phyloP scores from a whole-genome alignment of 2,888 invertebrate genomes.

The Achlya flavicornis region DNA sequence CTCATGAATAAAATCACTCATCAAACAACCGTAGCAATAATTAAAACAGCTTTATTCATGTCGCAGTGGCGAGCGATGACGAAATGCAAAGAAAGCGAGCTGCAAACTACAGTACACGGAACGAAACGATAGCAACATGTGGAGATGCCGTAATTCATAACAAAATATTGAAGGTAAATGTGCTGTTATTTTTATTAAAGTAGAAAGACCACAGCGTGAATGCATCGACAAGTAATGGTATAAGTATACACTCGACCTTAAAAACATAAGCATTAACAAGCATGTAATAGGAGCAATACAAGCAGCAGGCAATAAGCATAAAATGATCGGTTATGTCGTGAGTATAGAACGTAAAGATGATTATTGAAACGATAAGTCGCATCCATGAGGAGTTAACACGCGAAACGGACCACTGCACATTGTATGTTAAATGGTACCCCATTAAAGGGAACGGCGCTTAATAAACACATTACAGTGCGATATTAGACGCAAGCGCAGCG shows the following conservation, averaged over 20 bases:
- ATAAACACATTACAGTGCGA: slow-evolving; percentile 80
- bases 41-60: slow-evolving; percentile 66
- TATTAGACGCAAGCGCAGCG: slow-evolving; percentile 76
- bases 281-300: slow-evolving; percentile 24
- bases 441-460: slow-evolving; percentile 78
- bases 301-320: slow-evolving; percentile 22
- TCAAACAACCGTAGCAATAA: slow-evolving; percentile 61
- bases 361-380: slow-evolving; percentile 54
- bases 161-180: slow-evolving; percentile 6
- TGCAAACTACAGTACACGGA: slow-evolving; percentile 52
- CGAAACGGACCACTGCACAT: slow-evolving; percentile 72
- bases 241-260: slow-evolving; percentile 12
- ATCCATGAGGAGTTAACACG: slow-evolving; percentile 64
- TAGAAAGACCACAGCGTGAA: slow-evolving; percentile 12
- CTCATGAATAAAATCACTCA: slow-evolving; percentile 63
- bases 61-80: slow-evolving; percentile 53
- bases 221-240: slow-evolving; percentile 5
- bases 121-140: slow-evolving; percentile 51
- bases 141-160: slow-evolving; percentile 38
- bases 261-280: slow-evolving; percentile 19
- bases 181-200: slow-evolving; percentile 12
- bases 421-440: slow-evolving; percentile 76
- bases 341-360: slow-evolving; percentile 41
- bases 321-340: slow-evolving; percentile 39
- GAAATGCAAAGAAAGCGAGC: slow-evolving; percentile 57